Base-by-base conservation (phyloP, 2,888 invertebrate genomes). In the Tenthredo mesomela region DNA sequence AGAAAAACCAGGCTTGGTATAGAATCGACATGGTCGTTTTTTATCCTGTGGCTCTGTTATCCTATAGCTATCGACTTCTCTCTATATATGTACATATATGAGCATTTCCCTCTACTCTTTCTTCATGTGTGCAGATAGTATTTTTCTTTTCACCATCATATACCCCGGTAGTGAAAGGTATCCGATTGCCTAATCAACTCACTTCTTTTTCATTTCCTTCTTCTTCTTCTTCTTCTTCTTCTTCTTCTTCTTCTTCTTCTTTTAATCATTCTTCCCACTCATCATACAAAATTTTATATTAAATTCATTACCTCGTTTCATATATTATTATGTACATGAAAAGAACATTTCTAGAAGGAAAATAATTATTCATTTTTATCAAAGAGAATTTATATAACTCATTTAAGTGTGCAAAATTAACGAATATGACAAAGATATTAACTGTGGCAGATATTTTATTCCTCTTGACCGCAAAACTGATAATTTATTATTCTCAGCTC, bases 101-200 rank as follows among this genome's bases (percentile, higher is more conserved):
- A 29, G 1, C 18, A 29, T 54, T 2, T 77, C 18, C 4, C 9
- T 54, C 9, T 18, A 7, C 9, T 29, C 6, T 1, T 54, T n/a
- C 18, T 25, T 54, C 50, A 4, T 29, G 3, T 21, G 40, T 73
- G 10, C n/a, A 9, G 33, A 33, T 67, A n/a, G n/a, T n/a, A 33
- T 18, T 10, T 73, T 40, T 9, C 12, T 40, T 73, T 43, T 70
- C 33, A 21, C 43, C 25, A 73, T 73, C 4, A 61, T 21, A 61
- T 21, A 71, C 70, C 71, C 43, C 71, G 71, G 71, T 73, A 73
- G 71, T 73, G 71, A 73, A 73, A 73, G 71, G 71, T 43, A 10
- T 73, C 71, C n/a, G 71, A 73, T 73, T 43, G 43, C 71, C 40
- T 73, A 73, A 73, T 73, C 71, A 73, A 73, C 43, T 43, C 43